Conservation (phyloP, 2,888 invertebrate genomes). For the Aplocera efformata region DNA sequence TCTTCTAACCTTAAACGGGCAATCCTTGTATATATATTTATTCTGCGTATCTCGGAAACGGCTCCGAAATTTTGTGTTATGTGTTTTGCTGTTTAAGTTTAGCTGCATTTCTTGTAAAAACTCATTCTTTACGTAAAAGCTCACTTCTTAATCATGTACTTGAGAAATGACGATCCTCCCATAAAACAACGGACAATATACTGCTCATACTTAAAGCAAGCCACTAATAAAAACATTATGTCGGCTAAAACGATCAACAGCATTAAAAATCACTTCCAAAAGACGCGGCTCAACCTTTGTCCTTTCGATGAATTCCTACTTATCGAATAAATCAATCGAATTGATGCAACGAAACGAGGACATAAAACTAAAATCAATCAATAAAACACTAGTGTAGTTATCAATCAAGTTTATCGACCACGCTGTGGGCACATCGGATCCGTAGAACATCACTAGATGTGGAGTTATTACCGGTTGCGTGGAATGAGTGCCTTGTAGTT, state of each 20-base stretch:
- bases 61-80: too few relatives aligned
- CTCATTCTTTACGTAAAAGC: too few relatives aligned
- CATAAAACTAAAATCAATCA: slow-evolving; percentile 36
- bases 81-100: too few relatives aligned
- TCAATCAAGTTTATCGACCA: slow-evolving; percentile 29
- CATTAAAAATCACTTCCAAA: slow-evolving; percentile 27
- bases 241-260: neutral
- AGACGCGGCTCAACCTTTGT: slow-evolving; percentile 15
- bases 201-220: too few relatives aligned
- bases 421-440: slow-evolving; percentile 3
- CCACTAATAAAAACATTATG: too few relatives aligned
- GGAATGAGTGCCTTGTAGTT: slow-evolving; percentile 55
- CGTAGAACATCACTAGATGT: slow-evolving; percentile 52
- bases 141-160: too few relatives aligned
- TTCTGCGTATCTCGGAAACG: too few relatives aligned
- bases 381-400: slow-evolving; percentile 30
- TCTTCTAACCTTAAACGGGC: too few relatives aligned
- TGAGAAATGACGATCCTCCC: too few relatives aligned
- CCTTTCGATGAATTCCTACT: slow-evolving; percentile 37
- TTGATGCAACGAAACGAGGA: slow-evolving; percentile 32
- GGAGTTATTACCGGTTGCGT: slow-evolving; percentile 62
- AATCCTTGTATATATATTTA: too few relatives aligned
- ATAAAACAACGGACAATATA: too few relatives aligned
- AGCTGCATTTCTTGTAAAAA: too few relatives aligned
- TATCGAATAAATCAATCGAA: slow-evolving; percentile 34